Evolutionary conservation across 2,888 invertebrate genomes (phyloP).

Genomic region (Sarcophaga subvicina): DNA sequence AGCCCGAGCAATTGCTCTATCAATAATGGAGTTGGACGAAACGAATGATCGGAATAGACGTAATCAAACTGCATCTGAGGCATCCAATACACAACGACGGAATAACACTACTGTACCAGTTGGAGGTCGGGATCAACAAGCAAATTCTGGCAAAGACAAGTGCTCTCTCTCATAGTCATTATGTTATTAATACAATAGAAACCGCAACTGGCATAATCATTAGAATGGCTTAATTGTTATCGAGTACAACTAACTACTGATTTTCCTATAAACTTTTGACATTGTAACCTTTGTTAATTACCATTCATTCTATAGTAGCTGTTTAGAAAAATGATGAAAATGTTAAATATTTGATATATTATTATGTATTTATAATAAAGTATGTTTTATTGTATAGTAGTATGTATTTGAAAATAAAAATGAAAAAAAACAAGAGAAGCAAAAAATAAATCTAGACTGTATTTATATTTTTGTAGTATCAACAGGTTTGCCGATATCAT

Average conservation of each 20-base stretch:
- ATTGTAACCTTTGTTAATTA: no score
- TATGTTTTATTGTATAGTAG: conserved; percentile 55
- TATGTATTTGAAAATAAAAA: conserved; percentile 39
- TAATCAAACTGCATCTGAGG: conserved; percentile 67
- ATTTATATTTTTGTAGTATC: not conserved
- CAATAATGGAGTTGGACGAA: conserved; percentile 84
- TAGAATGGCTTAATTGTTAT: no score
- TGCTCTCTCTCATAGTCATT: conserved; percentile 79
- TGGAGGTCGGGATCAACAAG: conserved; percentile 74
- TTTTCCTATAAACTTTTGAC: no score
- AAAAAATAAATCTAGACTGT: not conserved
- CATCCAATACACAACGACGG: conserved; percentile 67
- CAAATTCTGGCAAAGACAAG: conserved; percentile 78
- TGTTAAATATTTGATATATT: conserved; percentile 22
- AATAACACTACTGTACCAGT: conserved; percentile 72
- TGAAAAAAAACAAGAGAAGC: conserved; percentile 4
- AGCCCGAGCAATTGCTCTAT: conserved; percentile 91
- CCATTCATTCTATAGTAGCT: no score
- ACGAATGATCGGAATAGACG: conserved; percentile 76
- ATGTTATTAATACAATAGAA: not conserved
- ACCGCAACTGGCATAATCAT: no score
- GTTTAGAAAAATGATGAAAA: not conserved
- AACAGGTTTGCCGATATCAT: not conserved
- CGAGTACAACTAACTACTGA: no score
- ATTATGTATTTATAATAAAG: conserved; percentile 46